Conservation (phyloP, 2,888 invertebrate genomes). For the Andrena flavipes region DNA sequence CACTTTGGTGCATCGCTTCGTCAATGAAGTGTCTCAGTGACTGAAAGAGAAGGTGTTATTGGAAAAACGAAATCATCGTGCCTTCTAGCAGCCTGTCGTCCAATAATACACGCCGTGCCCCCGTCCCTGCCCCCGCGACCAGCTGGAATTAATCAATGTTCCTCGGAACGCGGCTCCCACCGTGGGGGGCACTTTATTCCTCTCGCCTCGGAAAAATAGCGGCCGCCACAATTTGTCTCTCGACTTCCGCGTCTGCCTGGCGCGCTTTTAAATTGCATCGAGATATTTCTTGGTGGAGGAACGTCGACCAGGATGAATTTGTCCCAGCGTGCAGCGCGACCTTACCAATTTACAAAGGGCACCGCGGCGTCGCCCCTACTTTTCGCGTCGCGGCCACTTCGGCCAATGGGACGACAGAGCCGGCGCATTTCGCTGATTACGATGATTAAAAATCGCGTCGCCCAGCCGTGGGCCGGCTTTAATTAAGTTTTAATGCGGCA, state of each 20-base stretch:
- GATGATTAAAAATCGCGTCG: slow-evolving; percentile 15
- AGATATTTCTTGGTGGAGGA: slow-evolving; percentile 59
- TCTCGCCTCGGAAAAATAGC: slow-evolving; percentile 54
- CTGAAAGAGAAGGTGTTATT: too few species aligned
- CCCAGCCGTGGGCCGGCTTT: slow-evolving; percentile 2
- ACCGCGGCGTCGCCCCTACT: too few species aligned
- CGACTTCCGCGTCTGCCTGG: slow-evolving; percentile 14
- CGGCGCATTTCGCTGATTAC: neutral
- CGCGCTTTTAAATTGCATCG: slow-evolving; percentile 54
- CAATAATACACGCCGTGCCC: neutral
- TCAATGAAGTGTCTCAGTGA: too few species aligned
- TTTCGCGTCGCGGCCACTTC: neutral
- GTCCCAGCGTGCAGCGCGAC: slow-evolving; percentile 17
- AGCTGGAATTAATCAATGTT: slow-evolving; percentile 58
- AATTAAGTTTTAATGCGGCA: slow-evolving; percentile 40
- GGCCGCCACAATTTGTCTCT: slow-evolving; percentile 60
- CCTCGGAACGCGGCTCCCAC: slow-evolving; percentile 24
- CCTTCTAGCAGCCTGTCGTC: neutral
- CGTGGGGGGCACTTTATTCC: slow-evolving; percentile 50
- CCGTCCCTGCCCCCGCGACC: neutral
- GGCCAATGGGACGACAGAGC: neutral
- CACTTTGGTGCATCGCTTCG: too few species aligned
- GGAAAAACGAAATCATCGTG: neutral
- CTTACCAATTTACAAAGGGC: slow-evolving; percentile 4
- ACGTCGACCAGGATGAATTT: slow-evolving; percentile 51